phyloP scores from a whole-genome alignment of 2,113 vertebrate genomes.

The Chlorocebus sabaeus region DNA sequence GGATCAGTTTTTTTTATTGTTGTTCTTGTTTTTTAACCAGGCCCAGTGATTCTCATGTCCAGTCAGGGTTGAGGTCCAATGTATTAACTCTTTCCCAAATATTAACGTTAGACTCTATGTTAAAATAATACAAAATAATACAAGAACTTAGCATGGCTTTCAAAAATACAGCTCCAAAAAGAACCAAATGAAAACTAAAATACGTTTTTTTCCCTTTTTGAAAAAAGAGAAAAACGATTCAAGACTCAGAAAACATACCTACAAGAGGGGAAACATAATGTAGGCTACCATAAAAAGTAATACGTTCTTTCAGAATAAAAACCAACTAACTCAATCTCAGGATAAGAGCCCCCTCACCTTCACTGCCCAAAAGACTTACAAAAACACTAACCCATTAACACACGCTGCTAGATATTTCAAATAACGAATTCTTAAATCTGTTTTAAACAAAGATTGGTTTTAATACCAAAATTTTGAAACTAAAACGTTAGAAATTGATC shows the following conservation, averaged over 20 bases:
- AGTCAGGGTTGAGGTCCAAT: neutral
- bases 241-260: conserved; percentile 27
- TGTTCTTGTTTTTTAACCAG: neutral
- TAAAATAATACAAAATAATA: conserved; percentile 15
- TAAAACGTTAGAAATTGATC: neutral
- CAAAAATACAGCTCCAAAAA: conserved; percentile 2
- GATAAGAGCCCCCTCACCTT: neutral
- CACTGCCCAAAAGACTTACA: neutral
- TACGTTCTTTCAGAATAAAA: conserved; percentile 4
- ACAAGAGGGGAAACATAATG: neutral
- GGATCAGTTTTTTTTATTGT: neutral
- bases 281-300: neutral
- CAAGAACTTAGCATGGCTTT: neutral
- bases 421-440: conserved; percentile 1
- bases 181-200: conserved; percentile 16
- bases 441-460: conserved; percentile 37
- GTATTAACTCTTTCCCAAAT: neutral
- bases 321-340: neutral
- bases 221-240: neutral
- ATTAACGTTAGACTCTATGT: neutral
- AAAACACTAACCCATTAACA: neutral
- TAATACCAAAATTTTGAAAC: conserved; percentile 34
- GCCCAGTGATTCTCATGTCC: conserved; percentile 1
- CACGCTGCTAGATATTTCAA: neutral
- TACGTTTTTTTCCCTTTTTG: neutral